Percentiles rank a stretch among this genome's conserved stretches.
Evolutionary conservation across 2,113 vertebrate species (phyloP).

Genomic region (Pangasianodon hypophthalmus): DNA sequence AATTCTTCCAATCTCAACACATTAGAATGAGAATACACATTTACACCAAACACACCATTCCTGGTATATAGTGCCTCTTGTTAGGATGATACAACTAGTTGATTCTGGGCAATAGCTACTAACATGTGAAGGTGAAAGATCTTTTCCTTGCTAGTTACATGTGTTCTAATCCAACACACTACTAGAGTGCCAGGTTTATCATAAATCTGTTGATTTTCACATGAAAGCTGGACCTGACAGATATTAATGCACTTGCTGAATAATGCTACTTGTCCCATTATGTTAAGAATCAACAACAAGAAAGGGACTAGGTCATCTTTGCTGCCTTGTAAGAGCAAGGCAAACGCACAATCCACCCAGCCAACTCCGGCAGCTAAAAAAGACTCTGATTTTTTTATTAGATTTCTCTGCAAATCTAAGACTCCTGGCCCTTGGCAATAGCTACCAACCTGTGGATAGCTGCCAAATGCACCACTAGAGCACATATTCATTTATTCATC

Average conservation of each 20-base stretch:
- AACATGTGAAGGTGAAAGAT: neutral
- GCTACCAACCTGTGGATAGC: neutral
- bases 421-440: neutral
- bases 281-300: neutral
- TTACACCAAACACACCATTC: neutral
- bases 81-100: neutral
- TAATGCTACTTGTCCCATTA: neutral
- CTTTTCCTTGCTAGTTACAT: neutral
- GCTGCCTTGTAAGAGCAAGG: neutral
- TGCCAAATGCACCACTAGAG: neutral
- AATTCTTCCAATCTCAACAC: neutral
- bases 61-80: neutral
- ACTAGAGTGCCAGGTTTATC: neutral
- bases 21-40: neutral
- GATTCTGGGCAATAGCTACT: neutral
- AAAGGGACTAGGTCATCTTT: neutral
- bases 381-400: neutral
- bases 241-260: neutral
- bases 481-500: neutral
- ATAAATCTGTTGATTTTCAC: neutral
- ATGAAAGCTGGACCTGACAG: neutral
- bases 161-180: neutral
- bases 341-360: neutral
- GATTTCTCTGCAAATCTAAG: neutral
- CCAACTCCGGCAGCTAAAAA: neutral